Percentiles rank a stretch among this genome's conserved stretches.
Evolutionary conservation across 2,888 invertebrate species (phyloP).

Genomic region (Scaptomyza polygonia): DNA sequence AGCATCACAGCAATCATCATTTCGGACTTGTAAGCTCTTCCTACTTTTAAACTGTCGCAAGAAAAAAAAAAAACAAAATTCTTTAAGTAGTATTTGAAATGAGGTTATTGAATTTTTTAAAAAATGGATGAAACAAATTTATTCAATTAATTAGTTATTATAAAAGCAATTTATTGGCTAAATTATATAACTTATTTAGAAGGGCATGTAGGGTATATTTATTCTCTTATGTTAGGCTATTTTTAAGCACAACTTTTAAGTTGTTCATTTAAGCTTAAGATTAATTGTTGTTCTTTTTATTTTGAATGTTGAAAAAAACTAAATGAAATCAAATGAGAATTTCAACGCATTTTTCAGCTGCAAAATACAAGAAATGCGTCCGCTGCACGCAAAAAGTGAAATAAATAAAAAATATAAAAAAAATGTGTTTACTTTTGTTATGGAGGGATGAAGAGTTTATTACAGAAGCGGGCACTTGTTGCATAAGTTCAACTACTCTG

Average conservation of each 20-base stretch:
- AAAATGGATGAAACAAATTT: slow-evolving; percentile 17
- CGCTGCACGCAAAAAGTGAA: slow-evolving; percentile 32
- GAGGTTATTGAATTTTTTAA: slow-evolving; percentile 26
- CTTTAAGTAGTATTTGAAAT: slow-evolving; percentile 25
- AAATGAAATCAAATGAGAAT: slow-evolving; percentile 47
- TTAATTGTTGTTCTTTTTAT: slow-evolving; percentile 56
- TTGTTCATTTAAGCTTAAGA: slow-evolving; percentile 52
- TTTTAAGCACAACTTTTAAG: slow-evolving; percentile 50
- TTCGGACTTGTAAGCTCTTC: slow-evolving; percentile 68
- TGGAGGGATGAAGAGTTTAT: too few relatives aligned
- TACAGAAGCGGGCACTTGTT: slow-evolving; percentile 15
- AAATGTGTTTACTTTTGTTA: background rate
- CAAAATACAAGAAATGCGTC: slow-evolving; percentile 42
- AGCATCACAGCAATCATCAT: slow-evolving; percentile 2
- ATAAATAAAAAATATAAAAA: slow-evolving; percentile 27
- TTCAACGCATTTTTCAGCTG: slow-evolving; percentile 60
- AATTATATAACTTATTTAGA: slow-evolving; percentile 19
- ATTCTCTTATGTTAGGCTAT: slow-evolving; percentile 35
- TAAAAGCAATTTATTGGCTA: slow-evolving; percentile 28
- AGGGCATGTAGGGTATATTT: slow-evolving; percentile 36
- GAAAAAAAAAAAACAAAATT: slow-evolving; percentile 5
- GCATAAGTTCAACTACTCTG: background rate
- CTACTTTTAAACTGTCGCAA: slow-evolving; percentile 63
- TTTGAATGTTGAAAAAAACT: slow-evolving; percentile 64
- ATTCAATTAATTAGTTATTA: slow-evolving; percentile 2